Evolutionary conservation across 53 echinoderm and acorn worm species (phyloP).

Genomic region (Astropecten irregularis): DNA sequence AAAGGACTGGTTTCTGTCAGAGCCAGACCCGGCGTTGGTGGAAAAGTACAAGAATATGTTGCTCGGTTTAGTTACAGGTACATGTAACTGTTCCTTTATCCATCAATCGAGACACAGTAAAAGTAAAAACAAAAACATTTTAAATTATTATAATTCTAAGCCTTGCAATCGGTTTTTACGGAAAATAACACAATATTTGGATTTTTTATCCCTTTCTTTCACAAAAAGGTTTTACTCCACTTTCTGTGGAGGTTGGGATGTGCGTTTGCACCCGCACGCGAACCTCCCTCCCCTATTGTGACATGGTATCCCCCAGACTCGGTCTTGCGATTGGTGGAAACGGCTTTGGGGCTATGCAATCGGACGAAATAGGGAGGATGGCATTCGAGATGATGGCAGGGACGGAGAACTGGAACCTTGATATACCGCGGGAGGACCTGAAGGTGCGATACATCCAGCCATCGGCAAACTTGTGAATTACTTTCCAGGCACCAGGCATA

Average conservation of each 20-base stretch:
- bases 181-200: too few species aligned
- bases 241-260: slow-evolving; percentile 32
- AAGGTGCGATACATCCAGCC: background rate
- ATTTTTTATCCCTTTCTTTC: background rate
- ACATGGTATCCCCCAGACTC: slow-evolving; percentile 76
- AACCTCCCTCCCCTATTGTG: slow-evolving; percentile 69
- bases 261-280: slow-evolving; percentile 43
- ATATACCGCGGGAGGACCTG: slow-evolving; percentile 20
- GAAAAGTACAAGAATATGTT: background rate
- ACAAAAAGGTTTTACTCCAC: slow-evolving; percentile 18
- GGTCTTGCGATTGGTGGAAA: slow-evolving; percentile 78
- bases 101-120: background rate
- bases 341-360: slow-evolving; percentile 73
- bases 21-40: background rate
- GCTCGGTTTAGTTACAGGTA: slow-evolving; percentile 8
- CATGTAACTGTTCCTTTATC: background rate
- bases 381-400: slow-evolving; percentile 67
- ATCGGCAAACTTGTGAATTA: background rate
- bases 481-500: too few species aligned
- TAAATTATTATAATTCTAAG: too few species aligned
- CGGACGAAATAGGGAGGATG: slow-evolving; percentile 76
- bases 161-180: too few species aligned
- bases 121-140: background rate
- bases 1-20: background rate
- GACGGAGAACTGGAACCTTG: slow-evolving; percentile 18